A percentile compares a stretch with the other conserved stretches of the same genome.
phyloP scores from a whole-genome alignment of 2,113 vertebrate genomes.

The Sialia sialis region DNA sequence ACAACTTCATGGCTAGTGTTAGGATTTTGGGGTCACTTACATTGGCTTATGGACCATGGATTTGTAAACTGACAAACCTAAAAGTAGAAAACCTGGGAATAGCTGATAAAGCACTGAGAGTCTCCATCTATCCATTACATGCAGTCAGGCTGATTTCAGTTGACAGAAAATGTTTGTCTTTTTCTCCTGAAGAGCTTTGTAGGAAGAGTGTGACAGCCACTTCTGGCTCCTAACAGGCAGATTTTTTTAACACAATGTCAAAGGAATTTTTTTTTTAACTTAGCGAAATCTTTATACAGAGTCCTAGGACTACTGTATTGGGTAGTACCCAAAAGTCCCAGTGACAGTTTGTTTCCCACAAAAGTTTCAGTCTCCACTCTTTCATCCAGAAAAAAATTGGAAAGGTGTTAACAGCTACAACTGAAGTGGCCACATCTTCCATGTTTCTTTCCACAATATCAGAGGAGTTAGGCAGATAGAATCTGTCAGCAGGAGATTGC shows the following conservation, averaged over 20 bases:
- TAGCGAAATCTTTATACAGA: background rate
- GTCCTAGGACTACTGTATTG: background rate
- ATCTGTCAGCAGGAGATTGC: background rate
- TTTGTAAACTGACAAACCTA: background rate
- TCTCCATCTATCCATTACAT: background rate
- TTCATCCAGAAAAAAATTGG: background rate
- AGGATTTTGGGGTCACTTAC: background rate
- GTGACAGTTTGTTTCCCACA: background rate
- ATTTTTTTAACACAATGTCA: background rate
- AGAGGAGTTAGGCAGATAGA: background rate
- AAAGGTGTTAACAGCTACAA: background rate
- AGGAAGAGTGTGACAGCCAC: slow-evolving; percentile 29
- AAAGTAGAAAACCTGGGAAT: background rate
- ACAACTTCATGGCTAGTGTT: background rate
- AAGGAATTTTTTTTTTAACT: background rate
- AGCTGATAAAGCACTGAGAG: slow-evolving; percentile 15
- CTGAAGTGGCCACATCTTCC: background rate
- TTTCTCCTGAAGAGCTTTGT: background rate
- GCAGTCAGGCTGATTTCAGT: background rate
- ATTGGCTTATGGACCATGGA: background rate
- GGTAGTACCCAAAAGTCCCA: background rate
- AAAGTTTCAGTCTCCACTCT: background rate
- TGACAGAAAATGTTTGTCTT: background rate
- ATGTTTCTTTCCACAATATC: background rate
- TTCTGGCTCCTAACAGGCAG: background rate